These are phyloP conservation scores for Drosophila eohydei DNA, from an alignment of 2,888 invertebrate genomes.

Conservation along the genomic window DNA sequence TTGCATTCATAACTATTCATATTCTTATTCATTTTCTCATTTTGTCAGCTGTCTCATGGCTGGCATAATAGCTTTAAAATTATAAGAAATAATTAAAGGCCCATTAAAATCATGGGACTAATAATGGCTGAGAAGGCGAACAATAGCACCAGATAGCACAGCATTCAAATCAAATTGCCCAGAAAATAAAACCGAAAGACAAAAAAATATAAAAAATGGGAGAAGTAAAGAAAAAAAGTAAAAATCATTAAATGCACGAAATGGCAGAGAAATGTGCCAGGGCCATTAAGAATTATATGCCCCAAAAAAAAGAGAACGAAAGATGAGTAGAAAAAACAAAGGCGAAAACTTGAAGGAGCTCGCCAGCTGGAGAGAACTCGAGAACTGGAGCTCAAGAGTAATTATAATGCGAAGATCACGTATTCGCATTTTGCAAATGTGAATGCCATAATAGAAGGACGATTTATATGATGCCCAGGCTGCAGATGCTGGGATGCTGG, in stretches of 20 bases:
- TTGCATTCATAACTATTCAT: constrained; percentile 12
- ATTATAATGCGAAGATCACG: constrained; percentile 77
- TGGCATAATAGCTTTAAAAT: constrained; percentile 49
- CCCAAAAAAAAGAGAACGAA: constrained; percentile 25
- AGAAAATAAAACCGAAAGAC: constrained; percentile 57
- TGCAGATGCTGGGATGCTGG: neutral
- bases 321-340: constrained; percentile 6
- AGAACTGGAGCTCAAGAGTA: constrained; percentile 51
- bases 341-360: constrained; percentile 14
- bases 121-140: constrained; percentile 29
- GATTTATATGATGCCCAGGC: constrained; percentile 60
- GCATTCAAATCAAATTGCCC: constrained; percentile 76
- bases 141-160: constrained; percentile 43
- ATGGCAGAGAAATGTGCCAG: constrained; percentile 78
- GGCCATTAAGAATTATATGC: constrained; percentile 74
- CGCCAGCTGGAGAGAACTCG: constrained; percentile 14
- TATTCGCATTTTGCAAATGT: constrained; percentile 76
- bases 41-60: constrained; percentile 56
- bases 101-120: constrained; percentile 67
- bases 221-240: constrained; percentile 45
- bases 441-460: constrained; percentile 76
- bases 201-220: constrained; percentile 9
- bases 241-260: constrained; percentile 78
- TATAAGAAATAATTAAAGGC: constrained; percentile 70
- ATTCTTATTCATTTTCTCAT: constrained; percentile 15